Conservation (phyloP, 2,888 invertebrate species). For the Diogma glabrata region DNA sequence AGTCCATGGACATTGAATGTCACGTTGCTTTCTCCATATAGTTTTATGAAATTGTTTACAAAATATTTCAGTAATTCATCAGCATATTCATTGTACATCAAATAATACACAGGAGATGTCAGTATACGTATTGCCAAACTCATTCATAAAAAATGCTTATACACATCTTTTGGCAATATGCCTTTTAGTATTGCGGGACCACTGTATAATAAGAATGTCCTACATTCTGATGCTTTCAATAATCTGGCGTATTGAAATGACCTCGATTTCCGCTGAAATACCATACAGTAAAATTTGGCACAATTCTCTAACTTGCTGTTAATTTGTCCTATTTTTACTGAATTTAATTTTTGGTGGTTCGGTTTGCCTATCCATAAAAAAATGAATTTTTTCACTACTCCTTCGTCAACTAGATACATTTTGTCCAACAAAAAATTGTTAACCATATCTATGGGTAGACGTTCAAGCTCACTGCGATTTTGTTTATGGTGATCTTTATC, state of each 20-base stretch:
- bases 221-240: neutral
- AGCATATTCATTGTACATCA: no score
- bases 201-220: neutral
- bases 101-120: no score
- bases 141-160: neutral
- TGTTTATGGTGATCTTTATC: no score
- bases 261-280: neutral
- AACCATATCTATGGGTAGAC: no score
- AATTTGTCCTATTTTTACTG: neutral
- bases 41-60: neutral
- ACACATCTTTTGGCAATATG: no score
- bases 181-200: neutral
- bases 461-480: no score
- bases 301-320: neutral
- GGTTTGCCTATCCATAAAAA: neutral
- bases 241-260: neutral
- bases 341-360: neutral
- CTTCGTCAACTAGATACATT: neutral
- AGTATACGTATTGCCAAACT: neutral
- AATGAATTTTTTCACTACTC: no score
- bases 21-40: neutral
- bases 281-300: neutral
- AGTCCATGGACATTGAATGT: neutral
- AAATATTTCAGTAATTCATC: neutral
- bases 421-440: conserved; percentile 1